Evolutionary conservation across 1,140 invertebrate species (phyloP).

Genomic region (Bombus affinis): DNA sequence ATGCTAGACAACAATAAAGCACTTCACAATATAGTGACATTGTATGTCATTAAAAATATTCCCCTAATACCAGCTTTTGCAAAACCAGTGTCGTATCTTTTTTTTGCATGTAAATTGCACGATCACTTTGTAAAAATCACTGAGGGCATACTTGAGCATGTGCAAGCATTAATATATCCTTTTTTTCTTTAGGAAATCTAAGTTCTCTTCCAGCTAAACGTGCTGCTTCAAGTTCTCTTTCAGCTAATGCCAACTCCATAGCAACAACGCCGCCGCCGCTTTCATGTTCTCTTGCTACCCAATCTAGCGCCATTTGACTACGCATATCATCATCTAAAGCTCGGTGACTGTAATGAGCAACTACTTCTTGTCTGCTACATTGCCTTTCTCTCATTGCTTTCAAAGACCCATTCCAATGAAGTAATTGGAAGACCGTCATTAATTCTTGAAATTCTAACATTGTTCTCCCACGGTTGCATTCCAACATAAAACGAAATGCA

Average conservation of each 20-base stretch:
- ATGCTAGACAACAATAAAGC: slow-evolving; percentile 41
- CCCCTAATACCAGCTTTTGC: slow-evolving; percentile 29
- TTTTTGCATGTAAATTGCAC: not conserved
- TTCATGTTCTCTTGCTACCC: slow-evolving; percentile 95
- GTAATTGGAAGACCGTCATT: slow-evolving; percentile 97
- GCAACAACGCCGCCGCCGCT: slow-evolving; percentile 89
- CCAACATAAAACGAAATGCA: slow-evolving; percentile 97
- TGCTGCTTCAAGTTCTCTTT: slow-evolving; percentile 94
- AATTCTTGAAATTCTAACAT: slow-evolving; percentile 98
- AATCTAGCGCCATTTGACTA: slow-evolving; percentile 97
- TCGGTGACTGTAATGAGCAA: slow-evolving; percentile 96
- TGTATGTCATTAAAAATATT: slow-evolving; percentile 24
- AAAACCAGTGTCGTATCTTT: slow-evolving; percentile 52
- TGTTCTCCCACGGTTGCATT: slow-evolving; percentile 95
- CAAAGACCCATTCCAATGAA: slow-evolving; percentile 97
- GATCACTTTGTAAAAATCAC: slow-evolving; percentile 57
- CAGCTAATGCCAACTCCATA: slow-evolving; percentile 91
- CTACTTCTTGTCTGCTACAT: slow-evolving; percentile 96
- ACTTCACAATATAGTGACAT: slow-evolving; percentile 37
- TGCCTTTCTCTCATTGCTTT: slow-evolving; percentile 96
- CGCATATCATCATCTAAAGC: slow-evolving; percentile 97
- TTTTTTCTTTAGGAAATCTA: slow-evolving; percentile 97
- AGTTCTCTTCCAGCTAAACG: slow-evolving; percentile 94
- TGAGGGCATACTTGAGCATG: slow-evolving; percentile 87
- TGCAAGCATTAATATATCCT: slow-evolving; percentile 95